Percentiles rank a stretch among this genome's conserved stretches.
These are phyloP conservation scores for Corvus hawaiiensis DNA, from an alignment of 2,113 vertebrate species.

Conservation along the genomic window DNA sequence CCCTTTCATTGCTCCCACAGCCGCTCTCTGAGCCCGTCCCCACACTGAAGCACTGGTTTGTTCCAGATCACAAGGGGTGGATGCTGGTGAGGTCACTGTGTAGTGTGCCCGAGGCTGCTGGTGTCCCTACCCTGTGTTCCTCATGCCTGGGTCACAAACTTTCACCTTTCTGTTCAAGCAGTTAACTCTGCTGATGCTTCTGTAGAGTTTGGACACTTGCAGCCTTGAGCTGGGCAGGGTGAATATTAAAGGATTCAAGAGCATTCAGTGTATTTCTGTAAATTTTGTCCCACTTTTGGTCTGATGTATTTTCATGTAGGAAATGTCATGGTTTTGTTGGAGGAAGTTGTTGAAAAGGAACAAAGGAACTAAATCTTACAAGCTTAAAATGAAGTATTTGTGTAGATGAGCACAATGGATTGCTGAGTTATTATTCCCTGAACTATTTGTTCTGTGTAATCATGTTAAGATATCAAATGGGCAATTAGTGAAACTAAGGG, in stretches of 20 bases:
- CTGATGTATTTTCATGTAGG: not conserved
- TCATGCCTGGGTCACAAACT: fast-evolving
- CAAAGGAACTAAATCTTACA: not conserved
- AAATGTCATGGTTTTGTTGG: not conserved
- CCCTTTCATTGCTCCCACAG: not conserved
- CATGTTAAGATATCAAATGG: not conserved
- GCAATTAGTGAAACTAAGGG: not conserved
- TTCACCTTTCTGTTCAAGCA: not conserved
- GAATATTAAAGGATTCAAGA: not conserved
- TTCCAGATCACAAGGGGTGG: not conserved
- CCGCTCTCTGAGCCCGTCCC: not conserved
- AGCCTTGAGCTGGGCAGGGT: not conserved
- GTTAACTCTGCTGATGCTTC: not conserved
- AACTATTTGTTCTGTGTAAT: not conserved
- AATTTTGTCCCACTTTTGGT: fast-evolving
- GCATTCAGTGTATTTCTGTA: not conserved
- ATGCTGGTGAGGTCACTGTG: not conserved
- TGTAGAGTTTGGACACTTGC: not conserved
- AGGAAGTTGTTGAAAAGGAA: not conserved
- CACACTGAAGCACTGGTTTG: not conserved
- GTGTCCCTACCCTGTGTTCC: not conserved
- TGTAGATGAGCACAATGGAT: not conserved
- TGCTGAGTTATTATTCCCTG: not conserved
- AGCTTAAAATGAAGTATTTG: not conserved
- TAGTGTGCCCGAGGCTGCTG: not conserved